Evolutionary conservation across 92 coral and sea anemone species (phyloP).

Genomic region (Palythoa grandiflora): DNA sequence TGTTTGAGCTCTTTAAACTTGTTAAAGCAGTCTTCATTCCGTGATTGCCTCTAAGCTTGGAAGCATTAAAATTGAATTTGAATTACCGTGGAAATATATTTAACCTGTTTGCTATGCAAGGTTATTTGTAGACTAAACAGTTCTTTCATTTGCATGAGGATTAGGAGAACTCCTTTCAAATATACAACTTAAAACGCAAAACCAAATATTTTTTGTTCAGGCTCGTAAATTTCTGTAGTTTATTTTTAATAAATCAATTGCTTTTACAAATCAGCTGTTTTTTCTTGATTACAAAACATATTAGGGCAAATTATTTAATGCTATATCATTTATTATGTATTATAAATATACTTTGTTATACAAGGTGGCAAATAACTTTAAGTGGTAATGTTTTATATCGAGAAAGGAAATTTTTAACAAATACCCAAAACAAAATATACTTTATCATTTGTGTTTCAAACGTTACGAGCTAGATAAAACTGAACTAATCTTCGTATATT

Average conservation of each 20-base stretch:
- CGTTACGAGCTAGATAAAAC: background rate
- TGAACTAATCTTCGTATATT: too few relatives aligned
- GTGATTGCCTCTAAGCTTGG: background rate
- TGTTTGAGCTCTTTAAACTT: background rate
- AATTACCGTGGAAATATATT: constrained; percentile 41
- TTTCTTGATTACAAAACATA: constrained; percentile 6
- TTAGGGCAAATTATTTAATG: constrained; percentile 10
- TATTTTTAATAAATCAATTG: constrained; percentile 24
- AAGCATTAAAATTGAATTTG: background rate
- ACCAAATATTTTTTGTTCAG: background rate
- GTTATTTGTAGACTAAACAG: background rate
- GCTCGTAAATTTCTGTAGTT: background rate
- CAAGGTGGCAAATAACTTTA: background rate
- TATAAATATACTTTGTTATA: background rate
- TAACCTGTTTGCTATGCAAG: constrained; percentile 27
- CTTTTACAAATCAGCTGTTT: background rate
- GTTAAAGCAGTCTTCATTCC: background rate
- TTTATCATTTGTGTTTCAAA: background rate
- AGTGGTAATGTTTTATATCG: background rate
- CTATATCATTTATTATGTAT: background rate
- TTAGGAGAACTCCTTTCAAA: too few relatives aligned
- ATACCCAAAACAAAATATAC: background rate
- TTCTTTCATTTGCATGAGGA: background rate
- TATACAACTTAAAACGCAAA: background rate
- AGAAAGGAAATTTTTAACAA: background rate